Base-by-base conservation (phyloP, 2,888 invertebrate genomes). In the Heliconius cydno region DNA sequence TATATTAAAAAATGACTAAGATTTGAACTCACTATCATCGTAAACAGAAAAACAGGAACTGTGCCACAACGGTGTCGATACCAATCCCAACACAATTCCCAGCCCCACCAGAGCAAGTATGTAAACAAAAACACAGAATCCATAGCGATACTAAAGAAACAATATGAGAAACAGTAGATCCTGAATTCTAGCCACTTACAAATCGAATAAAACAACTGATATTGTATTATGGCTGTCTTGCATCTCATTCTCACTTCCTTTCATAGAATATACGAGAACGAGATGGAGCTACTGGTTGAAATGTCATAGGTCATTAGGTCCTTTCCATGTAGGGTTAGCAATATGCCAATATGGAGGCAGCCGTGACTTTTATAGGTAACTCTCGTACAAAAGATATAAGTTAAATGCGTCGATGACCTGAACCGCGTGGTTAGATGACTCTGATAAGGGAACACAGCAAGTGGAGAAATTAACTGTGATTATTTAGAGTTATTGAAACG, bases 301-400 rank as follows among this genome's bases (percentile, higher is more conserved):
- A 95, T 93, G 95, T 95, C 94, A 91, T 92, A 94, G 95, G 95
- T 94, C 95, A 94, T 94, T 94, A 94, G 95, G 94, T 94, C 90
- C 92, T 85, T 84, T 86, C 94, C 93, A 91, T 93, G 91, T 94
- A 94, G 84, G 94, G 95, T 86, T 88, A 85, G 90, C 93, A 95
- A 95, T 95, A 94, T 93, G 94, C 95, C 94, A 94, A 94, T 95
- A 95, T 94, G 94, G 94, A 89, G 91, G 90, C 89, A 89, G 88
- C 92, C 92, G 92, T 93, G 94, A 92, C 93, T 94, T 90, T 90
- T 90, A 88, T 88, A 90, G 86, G 86, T 86, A 84, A 85, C 87
- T 89, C 78, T 87, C 85, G 86, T 92, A 94, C 94, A 94, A 94
- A 94, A 93, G 94, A 90, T 91, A 90, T 90, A 88, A 90, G 87